Evolutionary conservation across 2,888 invertebrate genomes (phyloP), one percentile per base, ranked within the genome.

Genomic region (Agapetus fuscipes): DNA sequence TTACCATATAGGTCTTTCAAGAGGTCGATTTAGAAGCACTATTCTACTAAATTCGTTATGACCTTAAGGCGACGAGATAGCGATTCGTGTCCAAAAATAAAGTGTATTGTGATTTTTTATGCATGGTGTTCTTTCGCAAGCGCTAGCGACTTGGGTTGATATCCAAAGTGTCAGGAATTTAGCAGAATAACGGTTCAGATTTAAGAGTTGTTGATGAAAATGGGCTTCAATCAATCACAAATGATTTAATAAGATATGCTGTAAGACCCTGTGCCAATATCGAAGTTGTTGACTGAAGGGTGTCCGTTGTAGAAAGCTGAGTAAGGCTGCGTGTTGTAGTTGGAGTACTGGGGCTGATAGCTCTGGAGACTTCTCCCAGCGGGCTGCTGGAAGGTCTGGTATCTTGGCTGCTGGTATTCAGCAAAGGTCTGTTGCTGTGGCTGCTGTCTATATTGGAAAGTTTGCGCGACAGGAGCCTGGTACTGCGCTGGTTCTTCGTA

Each of bases 221-320:
- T n/a, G n/a, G n/a, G n/a, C n/a, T n/a, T n/a, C n/a, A n/a, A n/a
- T n/a, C n/a, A n/a, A n/a, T n/a, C n/a, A n/a, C n/a, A n/a, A n/a
- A n/a, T n/a, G n/a, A n/a, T n/a, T 28, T n/a, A 33, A 26, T 39
- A 87, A 55, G 80, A 78, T 48, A 87, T 78, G 47, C 80, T 74
- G 60, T 88, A 88, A 3, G 87, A 86, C 12, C 85, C 86, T 42
- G 78, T 74, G 55, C 66, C 74, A 29, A 83, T 74, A 54, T 86
- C 80, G 46, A 83, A 72, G 54, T 82, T 84, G n/a, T 35, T 45
- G 48, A 76, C 72, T 1, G 83, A 78, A 1, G 85, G 83, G 58
- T 84, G 83, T 12, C 80, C 79, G 35, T 65, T 55, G 54, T 75
- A 78, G 10, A 70, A 66, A 49, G 56, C 60, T 17, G 67, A 64